Percentiles rank a stretch among this genome's conserved stretches.
These are phyloP conservation scores for Pyrochroa serraticornis DNA, from an alignment of 2,888 invertebrate species.

Conservation along the genomic window DNA sequence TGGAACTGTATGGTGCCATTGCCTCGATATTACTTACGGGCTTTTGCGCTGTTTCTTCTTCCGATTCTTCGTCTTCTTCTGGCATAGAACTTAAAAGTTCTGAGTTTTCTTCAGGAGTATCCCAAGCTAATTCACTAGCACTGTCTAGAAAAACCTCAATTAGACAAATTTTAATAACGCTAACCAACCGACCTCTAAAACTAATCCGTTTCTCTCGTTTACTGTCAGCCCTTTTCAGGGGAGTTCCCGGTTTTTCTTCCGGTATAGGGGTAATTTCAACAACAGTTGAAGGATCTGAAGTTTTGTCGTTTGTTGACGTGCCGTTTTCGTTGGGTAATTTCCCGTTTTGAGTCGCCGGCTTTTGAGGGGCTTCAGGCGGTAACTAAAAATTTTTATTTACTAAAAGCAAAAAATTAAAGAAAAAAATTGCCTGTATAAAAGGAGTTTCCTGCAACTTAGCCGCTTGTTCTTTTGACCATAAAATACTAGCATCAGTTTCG, in stretches of 20 bases:
- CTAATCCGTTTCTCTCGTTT: slow-evolving; percentile 60
- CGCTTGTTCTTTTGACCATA: slow-evolving; percentile 76
- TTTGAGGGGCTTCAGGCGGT: slow-evolving; percentile 12
- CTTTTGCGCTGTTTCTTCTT: slow-evolving; percentile 40
- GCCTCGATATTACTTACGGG: slow-evolving; percentile 59
- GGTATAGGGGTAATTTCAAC: slow-evolving; percentile 26
- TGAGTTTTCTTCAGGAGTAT: slow-evolving; percentile 61
- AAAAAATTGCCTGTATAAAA: slow-evolving; percentile 16
- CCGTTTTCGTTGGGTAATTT: slow-evolving; percentile 49
- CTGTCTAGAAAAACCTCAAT: slow-evolving; percentile 54
- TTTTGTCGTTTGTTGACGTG: slow-evolving; percentile 31
- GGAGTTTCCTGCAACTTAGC: slow-evolving; percentile 66
- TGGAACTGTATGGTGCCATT: slow-evolving; percentile 62
- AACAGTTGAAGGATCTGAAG: slow-evolving; percentile 6
- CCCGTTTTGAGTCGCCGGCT: slow-evolving; percentile 48
- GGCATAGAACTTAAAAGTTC: slow-evolving; percentile 53
- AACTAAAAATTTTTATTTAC: slow-evolving; percentile 9
- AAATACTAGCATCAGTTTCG: slow-evolving; percentile 77
- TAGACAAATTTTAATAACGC: not conserved
- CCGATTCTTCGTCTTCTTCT: slow-evolving; percentile 52
- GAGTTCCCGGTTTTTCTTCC: slow-evolving; percentile 40
- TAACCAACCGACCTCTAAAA: slow-evolving; percentile 62
- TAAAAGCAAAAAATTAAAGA: not conserved
- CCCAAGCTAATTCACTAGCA: slow-evolving; percentile 63
- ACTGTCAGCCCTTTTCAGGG: slow-evolving; percentile 44